Conservation (phyloP, 1,140 invertebrate species). For the Cyclina sinensis region DNA sequence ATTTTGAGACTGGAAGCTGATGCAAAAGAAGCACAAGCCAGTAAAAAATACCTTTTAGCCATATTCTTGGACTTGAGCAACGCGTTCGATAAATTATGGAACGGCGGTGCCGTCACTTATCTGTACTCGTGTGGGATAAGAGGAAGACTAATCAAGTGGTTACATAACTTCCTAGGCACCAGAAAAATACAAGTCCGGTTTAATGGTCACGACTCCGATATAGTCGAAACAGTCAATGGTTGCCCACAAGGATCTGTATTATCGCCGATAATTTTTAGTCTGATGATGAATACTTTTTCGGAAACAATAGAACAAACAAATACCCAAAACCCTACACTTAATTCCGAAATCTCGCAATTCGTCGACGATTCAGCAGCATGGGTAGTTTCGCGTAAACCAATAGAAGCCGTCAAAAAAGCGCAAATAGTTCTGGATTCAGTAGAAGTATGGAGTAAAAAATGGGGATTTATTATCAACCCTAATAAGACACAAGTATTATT, state of each 20-base stretch:
- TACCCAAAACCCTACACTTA: not conserved
- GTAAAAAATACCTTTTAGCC: not conserved
- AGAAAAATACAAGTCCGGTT: not conserved
- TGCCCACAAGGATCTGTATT: constrained; percentile 36
- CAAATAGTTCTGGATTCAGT: not conserved
- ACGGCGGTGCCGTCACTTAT: not conserved
- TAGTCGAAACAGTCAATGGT: constrained; percentile 15
- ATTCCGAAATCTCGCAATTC: constrained; percentile 4
- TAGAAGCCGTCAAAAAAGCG: not conserved
- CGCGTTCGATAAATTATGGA: constrained; percentile 49
- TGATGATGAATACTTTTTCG: constrained; percentile 9
- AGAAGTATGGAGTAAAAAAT: no score
- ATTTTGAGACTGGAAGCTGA: not conserved
- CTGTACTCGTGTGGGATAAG: not conserved
- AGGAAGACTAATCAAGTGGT: not conserved
- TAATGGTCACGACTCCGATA: not conserved
- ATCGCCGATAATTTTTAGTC: constrained; percentile 12
- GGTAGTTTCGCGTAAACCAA: not conserved
- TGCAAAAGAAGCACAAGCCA: no score
- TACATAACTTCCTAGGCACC: not conserved
- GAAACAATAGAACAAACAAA: not conserved
- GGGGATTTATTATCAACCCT: no score
- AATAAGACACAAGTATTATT: no score
- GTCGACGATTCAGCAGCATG: constrained; percentile 18
- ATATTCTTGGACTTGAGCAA: constrained; percentile 29